A percentile compares a stretch with the other conserved stretches of the same genome.
Evolutionary conservation across 2,797 vertebrate genomes (phyloP).

Genomic region (Bradypus variegatus): DNA sequence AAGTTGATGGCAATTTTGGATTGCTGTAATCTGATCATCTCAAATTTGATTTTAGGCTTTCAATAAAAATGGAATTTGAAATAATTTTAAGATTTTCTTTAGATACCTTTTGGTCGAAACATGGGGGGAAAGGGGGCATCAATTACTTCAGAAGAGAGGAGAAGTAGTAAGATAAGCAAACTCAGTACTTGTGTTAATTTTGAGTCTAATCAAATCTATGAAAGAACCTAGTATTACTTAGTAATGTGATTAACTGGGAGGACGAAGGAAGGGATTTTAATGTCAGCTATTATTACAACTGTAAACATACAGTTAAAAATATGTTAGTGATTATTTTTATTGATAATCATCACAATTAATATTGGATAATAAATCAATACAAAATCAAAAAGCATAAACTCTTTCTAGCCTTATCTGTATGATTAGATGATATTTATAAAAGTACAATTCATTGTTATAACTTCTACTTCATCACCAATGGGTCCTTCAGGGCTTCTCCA

Average conservation of each 20-base stretch:
- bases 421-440: not conserved
- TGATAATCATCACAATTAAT: not conserved
- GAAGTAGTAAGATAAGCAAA: not conserved
- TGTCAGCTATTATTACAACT: not conserved
- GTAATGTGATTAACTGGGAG: not conserved
- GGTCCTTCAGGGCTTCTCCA: not conserved
- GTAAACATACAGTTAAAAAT: not conserved
- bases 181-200: not conserved
- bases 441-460: not conserved
- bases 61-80: not conserved
- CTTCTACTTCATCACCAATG: not conserved
- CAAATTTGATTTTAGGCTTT: not conserved
- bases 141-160: not conserved
- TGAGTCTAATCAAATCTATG: not conserved
- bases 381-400: not conserved
- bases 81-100: conserved; percentile 15
- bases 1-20: not conserved
- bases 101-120: not conserved
- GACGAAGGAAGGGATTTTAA: not conserved
- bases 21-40: conserved; percentile 41
- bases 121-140: not conserved
- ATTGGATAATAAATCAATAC: not conserved
- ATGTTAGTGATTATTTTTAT: not conserved
- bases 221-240: not conserved
- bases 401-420: not conserved